phyloP scores from a whole-genome alignment of 2,888 invertebrate genomes.

The Rugalucina vietnamica region DNA sequence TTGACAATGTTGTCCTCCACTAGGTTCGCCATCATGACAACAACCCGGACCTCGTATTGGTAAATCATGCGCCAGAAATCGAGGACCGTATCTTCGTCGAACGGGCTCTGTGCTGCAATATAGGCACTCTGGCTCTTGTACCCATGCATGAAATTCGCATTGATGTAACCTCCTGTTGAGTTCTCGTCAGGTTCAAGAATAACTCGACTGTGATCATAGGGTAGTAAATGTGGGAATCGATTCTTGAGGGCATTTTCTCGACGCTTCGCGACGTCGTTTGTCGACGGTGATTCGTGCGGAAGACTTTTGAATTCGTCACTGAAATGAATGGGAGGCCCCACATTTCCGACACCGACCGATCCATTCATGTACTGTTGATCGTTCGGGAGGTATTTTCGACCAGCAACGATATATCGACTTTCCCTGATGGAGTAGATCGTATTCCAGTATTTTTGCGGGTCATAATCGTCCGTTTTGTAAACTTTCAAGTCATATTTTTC shows the following conservation, averaged over 20 bases:
- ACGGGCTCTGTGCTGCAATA: conserved; percentile 85
- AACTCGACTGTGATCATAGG: conserved; percentile 82
- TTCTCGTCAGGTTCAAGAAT: conserved; percentile 68
- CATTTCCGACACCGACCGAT: conserved; percentile 21
- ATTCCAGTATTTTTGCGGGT: conserved; percentile 76
- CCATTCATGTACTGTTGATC: conserved; percentile 52
- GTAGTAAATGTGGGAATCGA: conserved; percentile 80
- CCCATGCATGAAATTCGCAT: conserved; percentile 80
- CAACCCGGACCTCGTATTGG: conserved; percentile 83
- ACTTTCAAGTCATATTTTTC: conserved; percentile 59
- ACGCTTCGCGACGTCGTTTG: conserved; percentile 70
- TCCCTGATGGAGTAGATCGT: conserved; percentile 68
- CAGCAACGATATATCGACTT: conserved; percentile 73
- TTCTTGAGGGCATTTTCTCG: conserved; percentile 76
- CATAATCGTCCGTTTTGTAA: conserved; percentile 67
- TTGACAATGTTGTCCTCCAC: conserved; percentile 86
- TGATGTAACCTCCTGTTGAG: conserved; percentile 78
- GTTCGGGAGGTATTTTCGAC: conserved; percentile 66
- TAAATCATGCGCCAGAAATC: conserved; percentile 86
- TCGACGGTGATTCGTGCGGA: conserved; percentile 68
- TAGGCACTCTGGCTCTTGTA: conserved; percentile 84
- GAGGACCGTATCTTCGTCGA: conserved; percentile 82
- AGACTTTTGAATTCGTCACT: conserved; percentile 80
- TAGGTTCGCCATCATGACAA: conserved; percentile 85
- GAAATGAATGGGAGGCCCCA: conserved; percentile 66